phyloP scores from a whole-genome alignment of 2,797 vertebrate species.

The Gastrophryne carolinensis region DNA sequence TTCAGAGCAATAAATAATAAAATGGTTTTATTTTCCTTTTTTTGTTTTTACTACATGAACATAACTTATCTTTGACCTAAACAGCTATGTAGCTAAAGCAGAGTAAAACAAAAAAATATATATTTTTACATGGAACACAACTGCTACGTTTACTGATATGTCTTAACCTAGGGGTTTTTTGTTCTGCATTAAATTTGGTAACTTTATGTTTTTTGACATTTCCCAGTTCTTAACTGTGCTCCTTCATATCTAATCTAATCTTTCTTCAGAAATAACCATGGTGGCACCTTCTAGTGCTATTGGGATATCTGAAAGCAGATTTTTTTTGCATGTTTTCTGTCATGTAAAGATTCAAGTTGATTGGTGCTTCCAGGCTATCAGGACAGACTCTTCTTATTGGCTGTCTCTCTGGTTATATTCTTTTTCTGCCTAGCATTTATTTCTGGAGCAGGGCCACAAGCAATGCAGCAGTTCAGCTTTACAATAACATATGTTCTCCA shows the following conservation, averaged over 20 bases:
- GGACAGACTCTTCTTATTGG: background rate
- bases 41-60: too few relatives aligned
- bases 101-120: too few relatives aligned
- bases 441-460: slow-evolving; percentile 9
- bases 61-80: too few relatives aligned
- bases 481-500: slow-evolving; percentile 33
- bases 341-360: slow-evolving; percentile 5
- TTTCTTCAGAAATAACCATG: background rate
- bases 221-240: slow-evolving; percentile 13
- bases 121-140: too few relatives aligned
- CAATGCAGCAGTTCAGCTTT: background rate
- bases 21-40: too few relatives aligned
- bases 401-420: background rate
- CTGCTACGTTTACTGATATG: too few relatives aligned
- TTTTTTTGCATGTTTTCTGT: slow-evolving; percentile 20
- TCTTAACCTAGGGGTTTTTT: slow-evolving; percentile 17
- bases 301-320: slow-evolving; percentile 15
- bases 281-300: slow-evolving; percentile 27
- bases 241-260: slow-evolving; percentile 24
- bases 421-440: background rate
- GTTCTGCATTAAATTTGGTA: slow-evolving; percentile 8
- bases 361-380: background rate
- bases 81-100: too few relatives aligned
- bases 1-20: too few relatives aligned
- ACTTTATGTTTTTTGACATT: slow-evolving; percentile 37